A percentile compares a stretch with the other conserved stretches of the same genome.
Evolutionary conservation across 2,113 vertebrate genomes (phyloP).

Genomic region (Brienomyrus longianalis): DNA sequence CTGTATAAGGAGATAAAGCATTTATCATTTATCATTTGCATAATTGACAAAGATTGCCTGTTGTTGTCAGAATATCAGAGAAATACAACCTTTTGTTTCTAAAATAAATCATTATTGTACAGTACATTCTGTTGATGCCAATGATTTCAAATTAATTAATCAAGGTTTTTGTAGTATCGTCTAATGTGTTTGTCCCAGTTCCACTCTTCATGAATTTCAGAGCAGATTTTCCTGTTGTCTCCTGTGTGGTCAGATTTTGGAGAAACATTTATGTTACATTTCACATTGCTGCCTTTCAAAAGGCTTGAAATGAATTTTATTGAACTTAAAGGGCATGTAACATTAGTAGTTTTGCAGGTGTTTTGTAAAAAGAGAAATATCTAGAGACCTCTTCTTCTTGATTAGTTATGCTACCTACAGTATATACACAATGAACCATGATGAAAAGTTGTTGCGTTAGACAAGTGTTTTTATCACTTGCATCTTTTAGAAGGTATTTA

Average conservation of each 20-base stretch:
- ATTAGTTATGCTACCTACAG: not conserved
- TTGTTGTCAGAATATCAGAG: not conserved
- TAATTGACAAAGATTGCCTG: not conserved
- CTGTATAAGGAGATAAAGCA: not conserved
- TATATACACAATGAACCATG: not conserved
- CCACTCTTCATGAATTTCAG: not conserved
- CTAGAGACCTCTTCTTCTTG: not conserved
- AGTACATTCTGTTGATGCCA: not conserved
- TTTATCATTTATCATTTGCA: not conserved
- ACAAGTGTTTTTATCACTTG: conserved; percentile 33
- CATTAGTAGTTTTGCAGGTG: not conserved
- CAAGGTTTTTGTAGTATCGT: not conserved
- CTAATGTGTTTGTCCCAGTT: not conserved
- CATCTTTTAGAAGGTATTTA: conserved; percentile 41
- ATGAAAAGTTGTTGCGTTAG: not conserved
- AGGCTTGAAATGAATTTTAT: not conserved
- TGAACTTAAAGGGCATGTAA: not conserved
- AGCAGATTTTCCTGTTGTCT: not conserved
- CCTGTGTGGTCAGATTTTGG: not conserved
- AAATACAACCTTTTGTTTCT: not conserved
- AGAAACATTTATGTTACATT: not conserved
- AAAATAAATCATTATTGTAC: not conserved
- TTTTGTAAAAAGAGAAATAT: not conserved
- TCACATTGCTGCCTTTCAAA: not conserved
- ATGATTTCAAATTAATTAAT: not conserved